A percentile compares a stretch with the other conserved stretches of the same genome.
Evolutionary conservation across 2,888 invertebrate genomes (phyloP).

Genomic region (Xestoiulus laeticollis): DNA sequence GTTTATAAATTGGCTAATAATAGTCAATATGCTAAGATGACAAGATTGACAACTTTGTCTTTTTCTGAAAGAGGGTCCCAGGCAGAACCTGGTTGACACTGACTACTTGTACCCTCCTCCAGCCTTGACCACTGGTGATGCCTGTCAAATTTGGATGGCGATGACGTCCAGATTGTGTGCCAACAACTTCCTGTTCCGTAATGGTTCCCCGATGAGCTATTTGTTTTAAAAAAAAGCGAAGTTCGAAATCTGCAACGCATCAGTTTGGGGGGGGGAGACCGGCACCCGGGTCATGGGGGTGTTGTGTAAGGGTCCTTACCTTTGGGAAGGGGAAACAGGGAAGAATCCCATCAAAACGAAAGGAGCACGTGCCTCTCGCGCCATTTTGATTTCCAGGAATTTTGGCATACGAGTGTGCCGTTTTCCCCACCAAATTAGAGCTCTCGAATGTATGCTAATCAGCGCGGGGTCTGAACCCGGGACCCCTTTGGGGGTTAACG

Average conservation of each 20-base stretch:
- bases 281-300: background rate
- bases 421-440: conserved; percentile 13
- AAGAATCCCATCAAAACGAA: background rate
- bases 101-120: background rate
- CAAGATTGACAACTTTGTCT: too few relatives aligned
- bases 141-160: background rate
- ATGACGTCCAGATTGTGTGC: conserved; percentile 28
- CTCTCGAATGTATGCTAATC: background rate
- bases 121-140: background rate
- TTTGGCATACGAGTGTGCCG: background rate
- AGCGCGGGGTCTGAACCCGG: conserved; percentile 31
- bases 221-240: background rate
- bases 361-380: background rate
- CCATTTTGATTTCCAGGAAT: conserved; percentile 23
- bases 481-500: background rate
- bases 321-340: background rate
- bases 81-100: too few relatives aligned
- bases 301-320: background rate
- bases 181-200: conserved; percentile 3
- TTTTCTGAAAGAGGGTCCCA: too few relatives aligned
- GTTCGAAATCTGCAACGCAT: background rate
- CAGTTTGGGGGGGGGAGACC: background rate
- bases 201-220: conserved; percentile 16
- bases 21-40: too few relatives aligned
- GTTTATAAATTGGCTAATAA: too few relatives aligned